phyloP scores from a whole-genome alignment of 2,888 invertebrate species.

The Ferdinandea cuprea region DNA sequence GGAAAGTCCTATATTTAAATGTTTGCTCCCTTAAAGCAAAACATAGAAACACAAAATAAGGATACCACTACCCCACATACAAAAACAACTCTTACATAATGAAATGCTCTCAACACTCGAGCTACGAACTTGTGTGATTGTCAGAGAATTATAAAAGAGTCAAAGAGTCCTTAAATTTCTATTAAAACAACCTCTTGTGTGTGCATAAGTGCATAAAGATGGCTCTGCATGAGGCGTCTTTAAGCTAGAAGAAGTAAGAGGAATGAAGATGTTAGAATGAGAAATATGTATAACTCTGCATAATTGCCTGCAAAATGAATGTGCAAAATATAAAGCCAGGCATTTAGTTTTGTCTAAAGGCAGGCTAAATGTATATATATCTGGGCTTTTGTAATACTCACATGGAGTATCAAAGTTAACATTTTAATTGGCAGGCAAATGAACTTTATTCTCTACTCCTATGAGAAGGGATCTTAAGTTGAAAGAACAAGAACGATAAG shows the following conservation, averaged over 20 bases:
- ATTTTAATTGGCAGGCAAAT: too few species aligned
- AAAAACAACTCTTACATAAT: constrained; percentile 13
- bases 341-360: too few species aligned
- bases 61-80: neutral
- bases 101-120: constrained; percentile 17
- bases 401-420: too few species aligned
- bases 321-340: neutral
- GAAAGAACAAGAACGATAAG: neutral
- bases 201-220: neutral
- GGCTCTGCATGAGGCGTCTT: neutral
- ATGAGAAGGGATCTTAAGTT: too few species aligned
- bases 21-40: too few species aligned
- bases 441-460: too few species aligned
- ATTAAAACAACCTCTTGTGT: constrained; percentile 6
- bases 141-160: constrained; percentile 24
- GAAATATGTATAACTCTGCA: neutral
- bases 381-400: too few species aligned
- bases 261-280: neutral
- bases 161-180: constrained; percentile 24
- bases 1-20: too few species aligned
- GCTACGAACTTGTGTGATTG: constrained; percentile 31
- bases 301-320: neutral
- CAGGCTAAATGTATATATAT: too few species aligned
- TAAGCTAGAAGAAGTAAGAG: neutral
- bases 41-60: too few species aligned